Percentiles rank a stretch among this genome's conserved stretches.
These are phyloP conservation scores for Lamellibrachia satsuma DNA, from an alignment of 2,888 invertebrate genomes.

Conservation along the genomic window DNA sequence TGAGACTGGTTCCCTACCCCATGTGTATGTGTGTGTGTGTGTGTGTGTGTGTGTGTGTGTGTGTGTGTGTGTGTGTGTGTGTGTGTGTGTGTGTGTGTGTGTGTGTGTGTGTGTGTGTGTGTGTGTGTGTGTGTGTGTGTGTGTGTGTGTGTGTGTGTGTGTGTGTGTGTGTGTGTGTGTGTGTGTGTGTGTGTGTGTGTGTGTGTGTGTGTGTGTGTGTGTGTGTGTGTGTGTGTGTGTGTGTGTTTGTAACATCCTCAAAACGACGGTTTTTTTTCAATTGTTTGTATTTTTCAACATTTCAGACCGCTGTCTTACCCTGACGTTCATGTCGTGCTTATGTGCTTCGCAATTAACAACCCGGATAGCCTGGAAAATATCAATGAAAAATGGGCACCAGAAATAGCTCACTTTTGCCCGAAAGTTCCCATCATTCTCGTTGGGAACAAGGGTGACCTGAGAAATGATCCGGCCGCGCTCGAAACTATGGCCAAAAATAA, in stretches of 20 bases:
- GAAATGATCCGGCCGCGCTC: conserved; percentile 89
- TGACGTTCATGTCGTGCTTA: conserved; percentile 74
- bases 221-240: background rate
- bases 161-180: too few species aligned
- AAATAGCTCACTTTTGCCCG: conserved; percentile 65
- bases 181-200: too few species aligned
- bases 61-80: too few species aligned
- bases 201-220: too few species aligned
- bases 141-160: too few species aligned
- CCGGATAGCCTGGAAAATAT: conserved; percentile 50
- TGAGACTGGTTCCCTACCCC: too few species aligned
- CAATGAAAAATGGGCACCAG: conserved; percentile 52
- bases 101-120: background rate
- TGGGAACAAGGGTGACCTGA: conserved; percentile 91
- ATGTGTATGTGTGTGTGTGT: too few species aligned
- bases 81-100: too few species aligned
- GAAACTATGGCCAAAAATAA: conserved; percentile 90
- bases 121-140: background rate
- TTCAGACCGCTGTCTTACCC: conserved; percentile 88
- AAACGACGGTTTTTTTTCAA: background rate
- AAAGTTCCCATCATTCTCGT: conserved; percentile 98
- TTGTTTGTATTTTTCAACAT: background rate
- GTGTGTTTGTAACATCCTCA: background rate
- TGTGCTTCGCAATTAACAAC: conserved; percentile 52
- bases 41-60: too few species aligned